Evolutionary conservation across 1,140 invertebrate genomes (phyloP).

Genomic region (Drosophila pectinifera): DNA sequence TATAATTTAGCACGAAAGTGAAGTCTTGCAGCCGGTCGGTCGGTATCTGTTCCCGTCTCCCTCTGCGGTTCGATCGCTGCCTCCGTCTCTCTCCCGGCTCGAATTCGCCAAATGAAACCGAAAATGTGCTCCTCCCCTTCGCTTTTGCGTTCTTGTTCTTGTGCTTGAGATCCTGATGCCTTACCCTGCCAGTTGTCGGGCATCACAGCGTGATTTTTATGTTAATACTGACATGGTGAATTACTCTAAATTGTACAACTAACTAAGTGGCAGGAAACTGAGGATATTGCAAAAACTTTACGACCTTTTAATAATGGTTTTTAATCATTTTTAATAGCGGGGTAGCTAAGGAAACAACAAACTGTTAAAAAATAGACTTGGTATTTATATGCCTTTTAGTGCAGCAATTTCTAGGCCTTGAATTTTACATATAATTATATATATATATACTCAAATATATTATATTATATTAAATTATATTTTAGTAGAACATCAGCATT

Average conservation of each 20-base stretch:
- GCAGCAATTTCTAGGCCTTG: too few species aligned
- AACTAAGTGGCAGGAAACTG: constrained; percentile 10
- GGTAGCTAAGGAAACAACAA: background rate
- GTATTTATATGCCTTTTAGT: background rate
- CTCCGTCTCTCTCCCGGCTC: constrained; percentile 28
- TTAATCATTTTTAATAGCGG: constrained; percentile 4
- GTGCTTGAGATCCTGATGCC: constrained; percentile 19
- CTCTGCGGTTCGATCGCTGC: constrained; percentile 7
- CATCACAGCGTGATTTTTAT: constrained; percentile 31
- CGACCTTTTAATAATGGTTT: constrained; percentile 5
- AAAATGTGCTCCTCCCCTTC: constrained; percentile 52
- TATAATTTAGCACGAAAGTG: constrained; percentile 82
- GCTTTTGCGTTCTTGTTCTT: constrained; percentile 25
- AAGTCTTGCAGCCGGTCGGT: constrained; percentile 71
- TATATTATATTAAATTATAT: too few species aligned
- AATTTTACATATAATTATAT: too few species aligned
- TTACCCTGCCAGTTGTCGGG: constrained; percentile 28
- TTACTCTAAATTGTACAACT: constrained; percentile 21
- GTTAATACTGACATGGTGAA: constrained; percentile 31
- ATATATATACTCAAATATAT: too few species aligned
- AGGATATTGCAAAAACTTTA: background rate
- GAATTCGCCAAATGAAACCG: constrained; percentile 74
- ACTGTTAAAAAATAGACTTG: background rate
- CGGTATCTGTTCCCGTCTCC: constrained; percentile 16
- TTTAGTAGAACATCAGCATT: too few species aligned